Percentiles rank a stretch among this genome's conserved stretches.
phyloP scores from a whole-genome alignment of 23 tunicate species.

The Clavelina lepadiformis region DNA sequence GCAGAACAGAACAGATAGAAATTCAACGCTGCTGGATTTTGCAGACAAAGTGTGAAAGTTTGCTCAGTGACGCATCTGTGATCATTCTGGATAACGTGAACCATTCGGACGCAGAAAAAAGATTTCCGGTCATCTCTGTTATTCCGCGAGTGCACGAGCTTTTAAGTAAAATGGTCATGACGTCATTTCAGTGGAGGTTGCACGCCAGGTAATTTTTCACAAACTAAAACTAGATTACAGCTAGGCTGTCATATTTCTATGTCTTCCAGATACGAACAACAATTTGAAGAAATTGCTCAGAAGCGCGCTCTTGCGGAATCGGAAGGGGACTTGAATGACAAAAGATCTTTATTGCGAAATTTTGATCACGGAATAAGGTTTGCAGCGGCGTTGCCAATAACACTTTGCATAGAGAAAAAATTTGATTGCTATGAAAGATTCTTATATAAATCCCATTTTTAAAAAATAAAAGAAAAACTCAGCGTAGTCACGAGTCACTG shows the following conservation, averaged over 20 bases:
- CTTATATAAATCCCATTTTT: not conserved
- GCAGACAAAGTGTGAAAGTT: slow-evolving; percentile 46
- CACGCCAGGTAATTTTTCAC: slow-evolving; percentile 78
- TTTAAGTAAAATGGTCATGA: slow-evolving; percentile 41
- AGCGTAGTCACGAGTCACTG: slow-evolving; percentile 31
- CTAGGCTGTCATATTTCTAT: not conserved
- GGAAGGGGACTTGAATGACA: slow-evolving; percentile 50
- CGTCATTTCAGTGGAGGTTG: slow-evolving; percentile 74
- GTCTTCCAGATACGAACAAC: slow-evolving; percentile 50
- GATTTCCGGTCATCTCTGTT: slow-evolving; percentile 78
- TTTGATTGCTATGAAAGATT: not conserved
- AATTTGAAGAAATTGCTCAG: slow-evolving; percentile 40
- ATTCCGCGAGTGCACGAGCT: slow-evolving; percentile 68
- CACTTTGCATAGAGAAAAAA: not conserved
- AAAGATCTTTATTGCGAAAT: slow-evolving; percentile 23
- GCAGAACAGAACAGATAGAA: too few relatives aligned
- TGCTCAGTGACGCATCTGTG: slow-evolving; percentile 60
- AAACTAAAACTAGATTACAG: not conserved
- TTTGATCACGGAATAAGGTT: slow-evolving; percentile 74
- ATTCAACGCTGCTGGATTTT: too few relatives aligned
- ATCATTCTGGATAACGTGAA: slow-evolving; percentile 64
- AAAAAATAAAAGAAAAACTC: slow-evolving; percentile 30
- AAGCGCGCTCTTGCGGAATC: slow-evolving; percentile 31
- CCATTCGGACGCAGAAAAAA: slow-evolving; percentile 60
- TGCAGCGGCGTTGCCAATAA: not conserved